Conservation (phyloP, 2,113 vertebrate genomes). For the Bothrops jararaca region DNA sequence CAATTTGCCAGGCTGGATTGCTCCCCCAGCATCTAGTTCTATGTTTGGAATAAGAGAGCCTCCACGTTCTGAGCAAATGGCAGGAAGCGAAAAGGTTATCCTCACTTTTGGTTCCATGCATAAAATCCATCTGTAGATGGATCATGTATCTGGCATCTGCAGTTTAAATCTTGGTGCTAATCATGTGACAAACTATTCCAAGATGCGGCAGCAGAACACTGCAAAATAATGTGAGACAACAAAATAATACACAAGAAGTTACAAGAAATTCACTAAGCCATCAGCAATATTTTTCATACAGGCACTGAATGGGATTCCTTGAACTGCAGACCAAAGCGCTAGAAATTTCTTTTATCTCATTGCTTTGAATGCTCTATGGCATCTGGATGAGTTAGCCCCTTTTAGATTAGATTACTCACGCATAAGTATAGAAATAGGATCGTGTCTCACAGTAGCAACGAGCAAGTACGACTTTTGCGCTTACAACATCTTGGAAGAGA, state of each 20-base stretch:
- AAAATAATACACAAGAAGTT: not conserved
- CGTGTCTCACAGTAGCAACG: not conserved
- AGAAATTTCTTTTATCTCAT: constrained; percentile 18
- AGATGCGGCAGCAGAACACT: not conserved
- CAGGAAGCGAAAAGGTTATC: not conserved
- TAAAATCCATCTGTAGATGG: not conserved
- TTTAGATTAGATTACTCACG: not conserved
- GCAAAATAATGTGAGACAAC: not conserved
- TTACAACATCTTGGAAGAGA: constrained; percentile 37
- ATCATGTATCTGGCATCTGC: not conserved
- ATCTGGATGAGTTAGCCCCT: not conserved
- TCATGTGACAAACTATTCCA: not conserved
- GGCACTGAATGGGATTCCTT: constrained; percentile 17
- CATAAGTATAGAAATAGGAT: not conserved
- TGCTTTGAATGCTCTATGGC: not conserved
- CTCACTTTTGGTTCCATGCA: not conserved
- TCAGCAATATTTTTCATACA: not conserved
- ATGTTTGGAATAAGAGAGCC: not conserved
- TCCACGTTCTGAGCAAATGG: not conserved
- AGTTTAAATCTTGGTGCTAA: not conserved
- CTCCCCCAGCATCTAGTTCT: not conserved
- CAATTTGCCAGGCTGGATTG: not conserved
- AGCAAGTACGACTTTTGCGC: not conserved
- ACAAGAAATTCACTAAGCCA: not conserved
- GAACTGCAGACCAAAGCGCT: not conserved